phyloP scores from a whole-genome alignment of 2,113 vertebrate species.

The Phyllostomus hastatus region DNA sequence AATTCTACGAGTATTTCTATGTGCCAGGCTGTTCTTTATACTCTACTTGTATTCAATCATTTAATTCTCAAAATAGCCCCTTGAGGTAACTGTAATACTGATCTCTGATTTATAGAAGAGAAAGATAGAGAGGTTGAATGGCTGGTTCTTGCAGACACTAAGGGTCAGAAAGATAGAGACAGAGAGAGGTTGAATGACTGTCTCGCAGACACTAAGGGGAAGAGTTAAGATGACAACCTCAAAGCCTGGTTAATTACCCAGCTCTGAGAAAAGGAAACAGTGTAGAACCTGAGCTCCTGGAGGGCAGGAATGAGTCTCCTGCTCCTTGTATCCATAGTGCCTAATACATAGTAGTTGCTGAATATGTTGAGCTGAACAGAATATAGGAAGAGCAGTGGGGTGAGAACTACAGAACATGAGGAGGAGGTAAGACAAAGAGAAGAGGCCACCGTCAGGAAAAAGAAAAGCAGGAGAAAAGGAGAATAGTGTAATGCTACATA shows the following conservation, averaged over 20 bases:
- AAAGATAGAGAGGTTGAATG: background rate
- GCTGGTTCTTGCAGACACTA: background rate
- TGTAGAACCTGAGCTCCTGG: background rate
- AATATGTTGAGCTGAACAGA: background rate
- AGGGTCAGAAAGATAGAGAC: background rate
- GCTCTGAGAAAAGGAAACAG: background rate
- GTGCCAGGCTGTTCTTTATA: background rate
- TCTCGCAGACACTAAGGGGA: background rate
- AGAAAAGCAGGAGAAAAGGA: background rate
- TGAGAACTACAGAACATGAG: background rate
- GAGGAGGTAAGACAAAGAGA: background rate
- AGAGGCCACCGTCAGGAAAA: background rate
- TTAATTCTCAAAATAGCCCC: background rate
- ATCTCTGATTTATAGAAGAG: background rate
- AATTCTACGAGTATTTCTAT: background rate
- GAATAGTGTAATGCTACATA: background rate
- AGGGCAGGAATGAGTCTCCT: background rate
- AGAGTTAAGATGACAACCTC: background rate
- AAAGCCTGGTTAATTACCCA: background rate
- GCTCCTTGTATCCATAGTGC: background rate
- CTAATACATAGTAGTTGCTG: background rate
- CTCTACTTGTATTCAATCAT: background rate
- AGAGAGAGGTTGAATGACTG: background rate
- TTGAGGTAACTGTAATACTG: background rate
- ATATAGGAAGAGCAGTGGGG: background rate